Percentiles rank a stretch among this genome's conserved stretches.
Evolutionary conservation across 2,113 vertebrate genomes (phyloP).

Genomic region (Sciurus niger): DNA sequence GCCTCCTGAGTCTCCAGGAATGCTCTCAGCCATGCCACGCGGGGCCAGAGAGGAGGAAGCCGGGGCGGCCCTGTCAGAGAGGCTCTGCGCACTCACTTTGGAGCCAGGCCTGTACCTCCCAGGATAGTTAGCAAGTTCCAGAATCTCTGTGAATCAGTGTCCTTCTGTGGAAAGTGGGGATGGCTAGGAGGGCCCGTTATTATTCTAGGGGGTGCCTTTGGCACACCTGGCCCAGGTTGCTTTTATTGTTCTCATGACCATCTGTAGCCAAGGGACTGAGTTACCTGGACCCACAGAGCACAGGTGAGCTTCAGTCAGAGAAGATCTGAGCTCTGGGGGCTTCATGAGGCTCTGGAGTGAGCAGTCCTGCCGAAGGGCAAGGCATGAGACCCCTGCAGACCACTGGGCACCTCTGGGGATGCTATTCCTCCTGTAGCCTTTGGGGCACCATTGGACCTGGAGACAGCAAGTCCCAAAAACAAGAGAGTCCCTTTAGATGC

Average conservation of each 20-base stretch:
- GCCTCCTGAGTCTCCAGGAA: too few relatives aligned
- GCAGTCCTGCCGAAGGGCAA: neutral
- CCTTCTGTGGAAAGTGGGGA: neutral
- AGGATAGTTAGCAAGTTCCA: neutral
- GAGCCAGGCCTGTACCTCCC: neutral
- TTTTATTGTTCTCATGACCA: neutral
- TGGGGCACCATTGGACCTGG: neutral
- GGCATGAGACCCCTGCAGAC: neutral
- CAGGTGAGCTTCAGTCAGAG: neutral
- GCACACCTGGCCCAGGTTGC: neutral
- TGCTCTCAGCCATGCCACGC: too few relatives aligned
- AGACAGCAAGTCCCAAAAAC: neutral
- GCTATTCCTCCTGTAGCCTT: neutral
- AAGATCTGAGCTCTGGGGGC: neutral
- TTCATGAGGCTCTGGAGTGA: neutral
- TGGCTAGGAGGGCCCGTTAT: neutral
- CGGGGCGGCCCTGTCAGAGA: neutral
- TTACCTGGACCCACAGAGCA: neutral
- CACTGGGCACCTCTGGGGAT: fast-evolving
- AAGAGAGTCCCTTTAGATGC: neutral
- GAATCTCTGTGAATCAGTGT: neutral
- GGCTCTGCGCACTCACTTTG: fast-evolving
- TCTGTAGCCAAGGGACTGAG: neutral
- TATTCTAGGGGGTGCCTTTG: fast-evolving
- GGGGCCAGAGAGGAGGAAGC: neutral